Base-by-base conservation (phyloP, 2,888 invertebrate species). In the Leptinotarsa haldemani region DNA sequence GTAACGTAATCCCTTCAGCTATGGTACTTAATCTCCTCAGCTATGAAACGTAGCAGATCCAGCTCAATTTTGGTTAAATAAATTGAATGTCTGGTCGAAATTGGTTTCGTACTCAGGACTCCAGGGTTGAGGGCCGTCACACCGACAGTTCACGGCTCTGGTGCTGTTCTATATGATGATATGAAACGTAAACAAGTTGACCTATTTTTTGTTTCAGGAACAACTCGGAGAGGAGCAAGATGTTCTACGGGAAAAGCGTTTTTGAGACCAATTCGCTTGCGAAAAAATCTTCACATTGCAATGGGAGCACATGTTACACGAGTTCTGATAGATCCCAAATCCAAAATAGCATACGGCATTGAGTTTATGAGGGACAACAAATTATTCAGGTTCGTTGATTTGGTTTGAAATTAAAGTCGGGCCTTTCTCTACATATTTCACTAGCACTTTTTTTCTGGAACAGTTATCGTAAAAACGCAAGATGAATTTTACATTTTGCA, bases 231-330 rank as follows among this genome's bases (percentile, higher is more conserved):
- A 20, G 97, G 97, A 0, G 93, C 95, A 50, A 90, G 97, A 1
- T 97, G 97, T 84, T 96, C 96, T 5, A 95, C 96, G 0, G 93
- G 95, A 0, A 96, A 97, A 88, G 96, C 96, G 0, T 97, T 96
- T 82, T 86, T 97, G 2, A 89, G 96, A 71, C 94, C 97, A 0
- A 93, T 94, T 0, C 90, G 95, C 69, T 88, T 94, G 3, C 90
- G 97, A 1, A 90, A 90, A n/a, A 97, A 97, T 84, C 88, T 97
- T 0, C 95, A 97, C 84, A 91, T 97, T 15, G 93, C 95, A 0
- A 94, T 95, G 91, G 90, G 94, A 81, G 90, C 95, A 0, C 94
- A 95, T 77, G 96, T 93, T 0, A 94, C 94, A 0, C 92, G 92
- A 85, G 90, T 95, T 0, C 89, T 94, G 81, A 92, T 94, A 80